phyloP scores from a whole-genome alignment of 2,888 invertebrate species.

The Dermolepida albohirtum region DNA sequence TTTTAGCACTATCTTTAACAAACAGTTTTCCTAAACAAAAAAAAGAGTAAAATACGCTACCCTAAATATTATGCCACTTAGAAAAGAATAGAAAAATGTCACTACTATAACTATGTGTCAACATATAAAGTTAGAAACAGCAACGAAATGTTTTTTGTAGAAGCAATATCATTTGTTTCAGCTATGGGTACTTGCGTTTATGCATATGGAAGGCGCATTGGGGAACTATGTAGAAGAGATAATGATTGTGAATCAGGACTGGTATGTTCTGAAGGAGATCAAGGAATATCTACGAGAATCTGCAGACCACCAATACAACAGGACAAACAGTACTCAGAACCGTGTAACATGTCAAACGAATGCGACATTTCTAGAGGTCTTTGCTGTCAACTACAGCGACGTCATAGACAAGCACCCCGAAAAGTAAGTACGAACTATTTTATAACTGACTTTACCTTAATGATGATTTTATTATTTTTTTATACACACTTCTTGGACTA shows the following conservation, averaged over 20 bases:
- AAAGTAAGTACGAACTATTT: slow-evolving; percentile 78
- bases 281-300: slow-evolving; percentile 73
- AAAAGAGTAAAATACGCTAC: neutral
- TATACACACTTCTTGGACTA: too few relatives aligned
- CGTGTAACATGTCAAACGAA: slow-evolving; percentile 84
- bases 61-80: neutral
- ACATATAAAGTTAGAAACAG: neutral
- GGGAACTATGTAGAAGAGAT: slow-evolving; percentile 85
- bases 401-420: slow-evolving; percentile 86
- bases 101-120: neutral
- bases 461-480: too few relatives aligned
- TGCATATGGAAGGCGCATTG: slow-evolving; percentile 80
- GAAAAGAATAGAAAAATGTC: neutral
- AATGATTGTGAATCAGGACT: slow-evolving; percentile 88
- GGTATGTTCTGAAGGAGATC: slow-evolving; percentile 79
- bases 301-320: slow-evolving; percentile 83
- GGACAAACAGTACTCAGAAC: slow-evolving; percentile 87
- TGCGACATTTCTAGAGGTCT: slow-evolving; percentile 88
- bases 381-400: slow-evolving; percentile 88
- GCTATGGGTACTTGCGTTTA: slow-evolving; percentile 76
- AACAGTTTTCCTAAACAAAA: neutral
- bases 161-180: slow-evolving; percentile 55
- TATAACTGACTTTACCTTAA: too few relatives aligned
- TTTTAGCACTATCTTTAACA: too few relatives aligned
- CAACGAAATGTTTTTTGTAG: slow-evolving; percentile 15